These are phyloP conservation scores for Tricholaema leucomelas DNA, from an alignment of 2,113 vertebrate species.

Conservation along the genomic window DNA sequence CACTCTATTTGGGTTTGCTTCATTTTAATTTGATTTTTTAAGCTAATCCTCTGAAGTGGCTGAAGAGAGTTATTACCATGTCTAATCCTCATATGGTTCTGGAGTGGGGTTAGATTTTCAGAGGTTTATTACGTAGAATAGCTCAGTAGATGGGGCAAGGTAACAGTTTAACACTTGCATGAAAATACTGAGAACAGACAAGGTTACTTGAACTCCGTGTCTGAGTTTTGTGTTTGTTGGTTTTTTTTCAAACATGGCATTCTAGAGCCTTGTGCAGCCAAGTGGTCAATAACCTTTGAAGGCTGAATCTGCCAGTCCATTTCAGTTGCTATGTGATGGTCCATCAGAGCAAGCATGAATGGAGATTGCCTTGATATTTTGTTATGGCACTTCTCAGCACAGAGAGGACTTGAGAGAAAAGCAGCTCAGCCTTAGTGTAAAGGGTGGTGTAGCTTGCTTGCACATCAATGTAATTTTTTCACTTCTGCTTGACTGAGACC, in stretches of 20 bases:
- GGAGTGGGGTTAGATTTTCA: neutral
- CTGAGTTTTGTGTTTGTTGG: neutral
- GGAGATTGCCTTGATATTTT: neutral
- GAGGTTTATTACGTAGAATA: slow-evolving; percentile 5
- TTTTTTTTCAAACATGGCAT: neutral
- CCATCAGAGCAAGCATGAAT: neutral
- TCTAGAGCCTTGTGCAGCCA: neutral
- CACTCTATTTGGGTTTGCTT: slow-evolving; percentile 3
- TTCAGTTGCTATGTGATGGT: neutral
- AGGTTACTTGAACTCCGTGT: neutral
- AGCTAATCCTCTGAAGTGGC: slow-evolving; percentile 22
- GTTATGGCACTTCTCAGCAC: neutral
- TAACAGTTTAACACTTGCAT: neutral
- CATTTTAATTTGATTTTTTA: slow-evolving; percentile 42
- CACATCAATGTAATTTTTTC: neutral
- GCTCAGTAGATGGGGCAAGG: neutral
- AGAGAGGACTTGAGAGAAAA: neutral
- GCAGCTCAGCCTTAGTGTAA: neutral
- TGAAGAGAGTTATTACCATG: neutral
- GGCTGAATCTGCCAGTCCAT: neutral
- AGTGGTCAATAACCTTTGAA: neutral
- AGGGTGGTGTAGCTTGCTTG: neutral
- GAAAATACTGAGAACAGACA: neutral
- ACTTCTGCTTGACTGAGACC: accelerated
- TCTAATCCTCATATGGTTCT: neutral